These are phyloP conservation scores for Caenorhabditis wallacei DNA, from an alignment of 2,888 invertebrate species.

Conservation along the genomic window DNA sequence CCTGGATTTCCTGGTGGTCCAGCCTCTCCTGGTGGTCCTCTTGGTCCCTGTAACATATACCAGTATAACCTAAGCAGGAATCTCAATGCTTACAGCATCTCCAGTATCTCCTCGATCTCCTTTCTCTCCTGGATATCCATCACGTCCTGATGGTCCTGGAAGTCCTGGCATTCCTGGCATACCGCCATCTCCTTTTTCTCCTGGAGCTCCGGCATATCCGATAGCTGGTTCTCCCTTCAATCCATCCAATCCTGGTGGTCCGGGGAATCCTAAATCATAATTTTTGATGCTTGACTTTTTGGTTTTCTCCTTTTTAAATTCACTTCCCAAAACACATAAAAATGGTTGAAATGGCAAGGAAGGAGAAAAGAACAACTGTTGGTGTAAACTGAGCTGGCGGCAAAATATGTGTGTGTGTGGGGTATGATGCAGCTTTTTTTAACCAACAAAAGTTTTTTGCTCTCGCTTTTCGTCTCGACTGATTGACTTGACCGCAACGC, in stretches of 20 bases:
- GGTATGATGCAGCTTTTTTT: slow-evolving; percentile 25
- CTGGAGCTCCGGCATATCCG: slow-evolving; percentile 82
- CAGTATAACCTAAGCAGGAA: not conserved
- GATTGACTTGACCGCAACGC: slow-evolving; percentile 38
- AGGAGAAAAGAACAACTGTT: slow-evolving; percentile 39
- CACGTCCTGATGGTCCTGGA: slow-evolving; percentile 83
- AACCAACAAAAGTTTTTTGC: slow-evolving; percentile 35
- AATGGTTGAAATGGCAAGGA: slow-evolving; percentile 3
- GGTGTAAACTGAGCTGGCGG: slow-evolving; percentile 37
- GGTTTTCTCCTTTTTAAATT: slow-evolving; percentile 6
- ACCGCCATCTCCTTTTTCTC: slow-evolving; percentile 86
- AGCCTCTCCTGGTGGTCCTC: slow-evolving; percentile 84
- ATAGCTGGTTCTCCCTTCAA: slow-evolving; percentile 83
- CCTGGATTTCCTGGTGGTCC: slow-evolving; percentile 83
- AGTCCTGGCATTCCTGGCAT: slow-evolving; percentile 87
- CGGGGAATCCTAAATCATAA: slow-evolving; percentile 86
- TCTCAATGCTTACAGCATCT: slow-evolving; percentile 74
- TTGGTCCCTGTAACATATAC: slow-evolving; percentile 77
- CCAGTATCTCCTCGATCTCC: slow-evolving; percentile 83
- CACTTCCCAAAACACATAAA: slow-evolving; percentile 15
- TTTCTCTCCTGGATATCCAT: slow-evolving; percentile 83
- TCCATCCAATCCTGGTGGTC: slow-evolving; percentile 83
- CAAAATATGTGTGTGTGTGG: slow-evolving; percentile 32
- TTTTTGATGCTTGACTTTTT: slow-evolving; percentile 2
- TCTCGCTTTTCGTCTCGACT: not conserved